Evolutionary conservation across 92 coral and sea anemone species (phyloP).

Genomic region (Isaurus tuberculatus): DNA sequence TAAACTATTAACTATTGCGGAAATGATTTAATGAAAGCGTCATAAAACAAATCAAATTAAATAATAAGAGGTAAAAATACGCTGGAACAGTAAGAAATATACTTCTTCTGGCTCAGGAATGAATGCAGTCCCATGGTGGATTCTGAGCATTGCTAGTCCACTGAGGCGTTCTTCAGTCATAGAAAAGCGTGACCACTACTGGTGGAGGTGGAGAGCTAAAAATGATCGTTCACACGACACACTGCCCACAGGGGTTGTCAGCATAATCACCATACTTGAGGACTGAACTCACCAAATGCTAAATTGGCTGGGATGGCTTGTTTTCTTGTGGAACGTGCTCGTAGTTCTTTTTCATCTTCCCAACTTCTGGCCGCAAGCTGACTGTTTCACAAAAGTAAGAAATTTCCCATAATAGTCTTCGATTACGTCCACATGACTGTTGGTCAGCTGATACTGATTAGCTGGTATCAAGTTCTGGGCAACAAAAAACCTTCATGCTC

Average conservation of each 20-base stretch:
- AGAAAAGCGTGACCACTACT: slow-evolving; percentile 19
- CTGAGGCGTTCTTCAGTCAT: slow-evolving; percentile 47
- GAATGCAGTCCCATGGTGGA: slow-evolving; percentile 42
- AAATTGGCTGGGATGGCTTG: slow-evolving; percentile 4
- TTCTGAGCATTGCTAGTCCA: slow-evolving; percentile 47
- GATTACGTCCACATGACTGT: neutral
- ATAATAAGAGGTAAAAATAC: too few species aligned
- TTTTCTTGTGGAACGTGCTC: neutral
- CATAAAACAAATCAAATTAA: too few species aligned
- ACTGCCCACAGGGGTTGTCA: slow-evolving; percentile 45
- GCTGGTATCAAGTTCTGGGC: neutral
- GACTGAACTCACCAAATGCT: neutral
- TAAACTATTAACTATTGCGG: too few species aligned
- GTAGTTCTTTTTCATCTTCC: neutral
- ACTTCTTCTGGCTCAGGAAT: neutral
- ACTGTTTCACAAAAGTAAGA: neutral
- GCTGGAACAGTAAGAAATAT: too few species aligned
- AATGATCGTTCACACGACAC: slow-evolving; percentile 59
- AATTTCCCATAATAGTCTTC: neutral
- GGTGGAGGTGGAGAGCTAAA: slow-evolving; percentile 34
- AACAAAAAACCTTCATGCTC: neutral
- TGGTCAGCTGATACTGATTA: neutral
- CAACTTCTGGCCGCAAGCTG: neutral
- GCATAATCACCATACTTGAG: slow-evolving; percentile 27
- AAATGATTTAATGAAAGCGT: too few species aligned